Evolutionary conservation across 2,113 vertebrate species (phyloP), one percentile per base, ranked within the genome.

Genomic region (Perognathus longimembris): DNA sequence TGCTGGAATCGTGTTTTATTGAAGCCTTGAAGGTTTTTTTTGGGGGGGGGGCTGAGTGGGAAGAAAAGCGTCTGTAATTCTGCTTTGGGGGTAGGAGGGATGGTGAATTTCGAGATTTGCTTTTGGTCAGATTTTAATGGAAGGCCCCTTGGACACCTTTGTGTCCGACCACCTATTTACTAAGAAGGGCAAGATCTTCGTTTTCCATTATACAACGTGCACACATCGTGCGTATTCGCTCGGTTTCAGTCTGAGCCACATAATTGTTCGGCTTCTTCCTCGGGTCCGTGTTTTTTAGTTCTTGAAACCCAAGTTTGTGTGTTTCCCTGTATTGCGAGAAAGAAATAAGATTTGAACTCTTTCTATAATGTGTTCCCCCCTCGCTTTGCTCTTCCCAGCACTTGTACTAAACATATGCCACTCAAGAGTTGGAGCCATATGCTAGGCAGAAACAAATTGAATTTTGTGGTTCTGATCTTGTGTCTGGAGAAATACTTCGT

Each of bases 401-500:
- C 69, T 71, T 66, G 61, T 45, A 69, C 67, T 79, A 77, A 96
- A 77, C 96, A 96, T 96, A 97, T 94, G 96, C 83, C 91, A 85
- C 76, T 90, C 71, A 40, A 87, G 76, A 93, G 92, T 61, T 67
- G 30, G 86, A 95, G 63, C 96, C 97, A 96, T 97, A 97, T 97
- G 97, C 89, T 95, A 95, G 92, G 74, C 75, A 92, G 88, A 83
- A 88, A 64, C 70, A 57, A 90, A 86, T 78, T 93, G 92, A 90
- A 64, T 84, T 95, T 89, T 92, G 71, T 80, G 93, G 61, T 74
- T 69, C 2, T 76, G 54, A 26, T 71, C 77, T 85, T 80, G 38
- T 93, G 15, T 96, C 90, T 90, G 73, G 66, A 42, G 89, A 92
- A 93, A 95, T 95, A 69, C 83, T 95, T 94, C 83, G 78, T 79